These are phyloP conservation scores for Leptinotarsa rubiginosa DNA, from an alignment of 2,888 invertebrate species.

Conservation along the genomic window DNA sequence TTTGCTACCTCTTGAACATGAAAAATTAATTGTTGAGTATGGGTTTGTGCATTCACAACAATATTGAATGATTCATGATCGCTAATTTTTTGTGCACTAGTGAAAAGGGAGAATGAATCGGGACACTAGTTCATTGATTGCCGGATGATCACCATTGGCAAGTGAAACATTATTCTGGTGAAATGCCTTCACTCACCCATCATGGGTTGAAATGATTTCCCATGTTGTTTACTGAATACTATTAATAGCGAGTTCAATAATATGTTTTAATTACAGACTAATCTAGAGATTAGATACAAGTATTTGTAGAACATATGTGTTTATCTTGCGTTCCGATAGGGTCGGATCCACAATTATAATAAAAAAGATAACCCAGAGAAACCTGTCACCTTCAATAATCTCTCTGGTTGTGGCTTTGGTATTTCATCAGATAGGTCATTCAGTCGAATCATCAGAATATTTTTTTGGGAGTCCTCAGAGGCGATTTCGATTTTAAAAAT, in stretches of 20 bases:
- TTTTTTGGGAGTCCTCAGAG: too few species aligned
- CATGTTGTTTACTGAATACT: neutral
- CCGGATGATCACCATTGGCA: too few species aligned
- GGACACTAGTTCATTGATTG: too few species aligned
- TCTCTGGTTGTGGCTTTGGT: neutral
- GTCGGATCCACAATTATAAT: conserved; percentile 4
- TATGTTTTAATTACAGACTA: neutral
- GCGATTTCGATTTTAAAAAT: too few species aligned
- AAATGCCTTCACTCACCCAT: neutral
- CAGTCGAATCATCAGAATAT: too few species aligned
- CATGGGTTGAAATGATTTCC: neutral
- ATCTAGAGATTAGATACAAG: conserved; percentile 11
- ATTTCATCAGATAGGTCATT: too few species aligned
- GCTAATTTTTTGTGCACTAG: too few species aligned
- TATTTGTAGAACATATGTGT: conserved; percentile 8
- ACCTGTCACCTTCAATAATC: neutral
- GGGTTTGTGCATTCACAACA: too few species aligned
- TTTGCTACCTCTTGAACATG: too few species aligned
- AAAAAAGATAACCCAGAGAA: neutral
- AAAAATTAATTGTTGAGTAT: too few species aligned
- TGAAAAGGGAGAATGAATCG: too few species aligned
- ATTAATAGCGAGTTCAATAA: conserved; percentile 1
- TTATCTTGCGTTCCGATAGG: conserved; percentile 13
- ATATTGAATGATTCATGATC: too few species aligned
- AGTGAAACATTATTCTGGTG: neutral